Evolutionary conservation across 2,888 invertebrate genomes (phyloP).

Genomic region (Antheraea yamamai): DNA sequence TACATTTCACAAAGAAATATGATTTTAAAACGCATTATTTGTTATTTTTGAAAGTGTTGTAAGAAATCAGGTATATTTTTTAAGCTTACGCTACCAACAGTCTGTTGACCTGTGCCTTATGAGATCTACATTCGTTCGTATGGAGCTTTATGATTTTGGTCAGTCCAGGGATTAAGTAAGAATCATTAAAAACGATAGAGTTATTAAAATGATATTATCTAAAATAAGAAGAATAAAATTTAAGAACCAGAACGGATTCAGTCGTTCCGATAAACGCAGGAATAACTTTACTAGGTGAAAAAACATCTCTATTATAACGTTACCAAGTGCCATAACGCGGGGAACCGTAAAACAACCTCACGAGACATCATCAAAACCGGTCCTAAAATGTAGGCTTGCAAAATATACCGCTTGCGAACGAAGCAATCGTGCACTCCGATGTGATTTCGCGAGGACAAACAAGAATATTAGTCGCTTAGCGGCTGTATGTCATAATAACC

Average conservation of each 20-base stretch:
- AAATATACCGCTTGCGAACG: slow-evolving; percentile 55
- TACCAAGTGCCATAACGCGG: slow-evolving; percentile 27
- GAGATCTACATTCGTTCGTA: too few relatives aligned
- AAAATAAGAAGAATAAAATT: slow-evolving; percentile 4
- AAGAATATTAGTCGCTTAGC: slow-evolving; percentile 26
- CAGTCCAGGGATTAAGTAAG: too few relatives aligned
- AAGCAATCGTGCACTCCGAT: slow-evolving; percentile 28
- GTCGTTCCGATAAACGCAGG: slow-evolving; percentile 24
- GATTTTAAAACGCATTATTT: too few relatives aligned
- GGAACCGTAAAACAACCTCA: slow-evolving; percentile 41
- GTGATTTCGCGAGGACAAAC: slow-evolving; percentile 39
- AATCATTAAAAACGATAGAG: too few relatives aligned
- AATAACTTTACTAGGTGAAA: slow-evolving; percentile 21
- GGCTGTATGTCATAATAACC: slow-evolving; percentile 32
- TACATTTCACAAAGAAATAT: too few relatives aligned
- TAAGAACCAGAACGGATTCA: slow-evolving; percentile 12
- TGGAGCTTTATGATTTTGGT: too few relatives aligned
- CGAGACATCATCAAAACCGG: slow-evolving; percentile 68
- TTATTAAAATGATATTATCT: background rate
- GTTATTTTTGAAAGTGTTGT: too few relatives aligned
- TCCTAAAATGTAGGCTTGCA: slow-evolving; percentile 71
- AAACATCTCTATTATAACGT: slow-evolving; percentile 27
- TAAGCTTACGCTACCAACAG: too few relatives aligned
- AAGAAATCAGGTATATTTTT: too few relatives aligned
- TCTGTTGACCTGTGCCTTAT: too few relatives aligned